phyloP scores from a whole-genome alignment of 2,113 vertebrate genomes.

The Ptychochromis oligacanthus region DNA sequence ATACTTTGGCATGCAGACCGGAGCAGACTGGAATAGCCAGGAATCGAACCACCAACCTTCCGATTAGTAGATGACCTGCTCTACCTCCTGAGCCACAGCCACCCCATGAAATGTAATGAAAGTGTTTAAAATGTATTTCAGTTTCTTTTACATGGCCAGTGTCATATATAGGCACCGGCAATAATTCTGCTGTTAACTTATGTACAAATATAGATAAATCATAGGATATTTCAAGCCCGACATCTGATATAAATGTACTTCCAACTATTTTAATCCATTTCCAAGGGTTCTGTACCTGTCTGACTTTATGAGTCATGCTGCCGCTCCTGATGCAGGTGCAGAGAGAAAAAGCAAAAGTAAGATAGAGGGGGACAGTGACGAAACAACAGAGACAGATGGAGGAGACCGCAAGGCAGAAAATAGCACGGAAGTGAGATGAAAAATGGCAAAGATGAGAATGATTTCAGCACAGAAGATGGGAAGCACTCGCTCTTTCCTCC shows the following conservation, averaged over 20 bases:
- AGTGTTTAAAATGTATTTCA: too few relatives aligned
- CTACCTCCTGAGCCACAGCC: too few relatives aligned
- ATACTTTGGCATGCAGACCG: too few relatives aligned
- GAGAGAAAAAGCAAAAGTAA: not conserved
- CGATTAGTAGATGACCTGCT: too few relatives aligned
- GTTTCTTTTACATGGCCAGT: not conserved
- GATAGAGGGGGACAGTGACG: not conserved
- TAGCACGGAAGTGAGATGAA: not conserved
- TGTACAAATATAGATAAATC: not conserved
- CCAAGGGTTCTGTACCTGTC: not conserved
- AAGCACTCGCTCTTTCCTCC: constrained; percentile 11
- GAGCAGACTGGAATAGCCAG: too few relatives aligned
- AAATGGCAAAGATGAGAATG: not conserved
- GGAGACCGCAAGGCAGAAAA: not conserved
- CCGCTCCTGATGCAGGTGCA: not conserved
- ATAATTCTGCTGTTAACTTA: not conserved
- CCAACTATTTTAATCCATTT: constrained; percentile 33
- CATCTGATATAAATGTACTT: not conserved
- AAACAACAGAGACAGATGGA: constrained; percentile 11
- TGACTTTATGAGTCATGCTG: constrained; percentile 52
- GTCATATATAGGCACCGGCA: not conserved
- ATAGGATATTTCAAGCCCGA: not conserved
- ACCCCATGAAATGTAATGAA: too few relatives aligned
- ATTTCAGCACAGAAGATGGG: constrained; percentile 22
- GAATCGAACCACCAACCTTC: too few relatives aligned